phyloP scores from a whole-genome alignment of 2,888 invertebrate species.

The Drosophila borealis region DNA sequence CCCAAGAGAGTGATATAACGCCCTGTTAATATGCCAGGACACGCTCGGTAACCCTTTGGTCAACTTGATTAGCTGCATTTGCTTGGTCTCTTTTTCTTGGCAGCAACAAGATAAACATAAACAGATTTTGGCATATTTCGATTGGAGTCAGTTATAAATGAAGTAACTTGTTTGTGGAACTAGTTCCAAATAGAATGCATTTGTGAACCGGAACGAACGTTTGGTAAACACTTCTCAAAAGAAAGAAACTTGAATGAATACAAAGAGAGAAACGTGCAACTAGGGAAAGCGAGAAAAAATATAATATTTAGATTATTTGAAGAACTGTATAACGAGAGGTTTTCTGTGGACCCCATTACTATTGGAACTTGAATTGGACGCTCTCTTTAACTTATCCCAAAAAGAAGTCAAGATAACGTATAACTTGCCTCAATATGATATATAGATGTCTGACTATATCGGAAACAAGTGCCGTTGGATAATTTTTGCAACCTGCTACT shows the following conservation, averaged over 20 bases:
- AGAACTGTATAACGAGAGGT: too few species aligned
- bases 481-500: conserved; percentile 66
- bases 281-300: too few species aligned
- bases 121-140: conserved; percentile 34
- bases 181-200: neutral
- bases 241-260: too few species aligned
- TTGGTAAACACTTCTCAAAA: too few species aligned
- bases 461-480: conserved; percentile 36
- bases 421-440: conserved; percentile 11
- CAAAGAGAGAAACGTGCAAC: too few species aligned
- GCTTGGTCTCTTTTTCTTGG: neutral
- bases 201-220: too few species aligned
- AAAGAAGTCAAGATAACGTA: neutral
- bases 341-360: too few species aligned
- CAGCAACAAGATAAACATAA: conserved; percentile 42
- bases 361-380: too few species aligned
- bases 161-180: neutral
- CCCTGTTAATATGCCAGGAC: conserved; percentile 63
- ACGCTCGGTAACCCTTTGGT: conserved; percentile 66
- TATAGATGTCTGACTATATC: conserved; percentile 24
- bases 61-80: conserved; percentile 44
- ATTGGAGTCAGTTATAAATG: conserved; percentile 24
- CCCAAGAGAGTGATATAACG: conserved; percentile 38
- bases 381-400: neutral
- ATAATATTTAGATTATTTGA: too few species aligned